Evolutionary conservation across 2,113 vertebrate species (phyloP).

Genomic region (Myotis yumanensis): DNA sequence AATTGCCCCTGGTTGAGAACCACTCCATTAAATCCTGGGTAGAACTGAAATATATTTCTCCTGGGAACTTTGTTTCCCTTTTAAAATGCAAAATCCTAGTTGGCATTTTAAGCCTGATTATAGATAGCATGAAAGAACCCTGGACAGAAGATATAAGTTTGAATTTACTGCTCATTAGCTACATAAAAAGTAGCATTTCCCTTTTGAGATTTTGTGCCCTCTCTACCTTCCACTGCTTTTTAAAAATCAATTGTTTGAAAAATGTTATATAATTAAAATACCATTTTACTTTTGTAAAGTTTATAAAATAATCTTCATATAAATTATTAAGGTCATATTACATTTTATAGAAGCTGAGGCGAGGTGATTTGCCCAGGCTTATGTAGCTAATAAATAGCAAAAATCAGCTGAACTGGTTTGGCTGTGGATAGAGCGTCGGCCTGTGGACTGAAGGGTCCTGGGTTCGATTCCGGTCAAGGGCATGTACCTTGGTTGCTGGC

Average conservation of each 20-base stretch:
- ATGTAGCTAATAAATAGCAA: conserved; percentile 8
- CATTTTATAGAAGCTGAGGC: background rate
- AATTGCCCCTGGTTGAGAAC: background rate
- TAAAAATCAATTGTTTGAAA: background rate
- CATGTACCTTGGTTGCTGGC: too few relatives aligned
- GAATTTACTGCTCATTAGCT: background rate
- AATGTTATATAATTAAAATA: conserved; percentile 9
- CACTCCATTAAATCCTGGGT: background rate
- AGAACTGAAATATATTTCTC: background rate
- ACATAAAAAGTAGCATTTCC: background rate
- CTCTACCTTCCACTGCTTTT: background rate
- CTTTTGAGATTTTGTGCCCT: background rate
- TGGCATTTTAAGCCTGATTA: background rate
- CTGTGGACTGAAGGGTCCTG: too few relatives aligned
- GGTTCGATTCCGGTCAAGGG: too few relatives aligned
- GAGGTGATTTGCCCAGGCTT: conserved; percentile 2
- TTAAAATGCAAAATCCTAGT: conserved; percentile 46
- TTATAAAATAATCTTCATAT: conserved; percentile 11
- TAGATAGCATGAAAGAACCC: conserved; percentile 4
- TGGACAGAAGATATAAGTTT: conserved; percentile 12
- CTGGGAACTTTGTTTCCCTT: conserved; percentile 44
- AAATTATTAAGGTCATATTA: conserved; percentile 9
- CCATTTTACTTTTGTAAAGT: conserved; percentile 36
- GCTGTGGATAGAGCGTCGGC: too few relatives aligned
- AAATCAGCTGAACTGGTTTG: background rate